Conservation (phyloP, 2,888 invertebrate species). For the Leptogaster cylindrica region DNA sequence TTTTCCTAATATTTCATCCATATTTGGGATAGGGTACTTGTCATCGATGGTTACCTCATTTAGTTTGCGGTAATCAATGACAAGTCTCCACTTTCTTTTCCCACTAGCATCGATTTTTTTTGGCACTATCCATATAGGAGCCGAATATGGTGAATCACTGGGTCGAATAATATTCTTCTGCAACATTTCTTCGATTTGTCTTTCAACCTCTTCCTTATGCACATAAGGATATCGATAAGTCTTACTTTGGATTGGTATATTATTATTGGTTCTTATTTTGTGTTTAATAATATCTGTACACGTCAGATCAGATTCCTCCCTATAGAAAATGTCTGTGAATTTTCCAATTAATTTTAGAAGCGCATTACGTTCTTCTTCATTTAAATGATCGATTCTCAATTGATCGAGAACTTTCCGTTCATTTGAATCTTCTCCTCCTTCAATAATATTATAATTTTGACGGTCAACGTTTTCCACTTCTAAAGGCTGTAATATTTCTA, state of each 20-base stretch:
- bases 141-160: conserved; percentile 28
- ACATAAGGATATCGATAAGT: conserved; percentile 7
- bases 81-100: conserved; percentile 27
- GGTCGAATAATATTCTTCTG: background rate
- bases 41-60: conserved; percentile 49
- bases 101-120: conserved; percentile 44
- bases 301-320: conserved; percentile 1
- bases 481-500: too few relatives aligned
- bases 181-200: background rate
- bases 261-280: background rate
- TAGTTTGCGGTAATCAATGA: conserved; percentile 24
- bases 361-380: background rate
- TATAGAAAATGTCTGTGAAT: background rate
- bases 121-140: conserved; percentile 47
- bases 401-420: background rate
- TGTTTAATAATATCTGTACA: conserved; percentile 23
- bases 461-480: background rate
- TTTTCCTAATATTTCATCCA: conserved; percentile 50
- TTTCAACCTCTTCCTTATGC: background rate
- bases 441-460: background rate
- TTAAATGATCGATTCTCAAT: conserved; percentile 26
- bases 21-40: conserved; percentile 49
- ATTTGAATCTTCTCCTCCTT: background rate
- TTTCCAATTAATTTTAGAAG: background rate
- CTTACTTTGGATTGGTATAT: conserved; percentile 14